These are phyloP conservation scores for Danio jaintianensis DNA, from an alignment of 2,797 vertebrate genomes.

Conservation along the genomic window DNA sequence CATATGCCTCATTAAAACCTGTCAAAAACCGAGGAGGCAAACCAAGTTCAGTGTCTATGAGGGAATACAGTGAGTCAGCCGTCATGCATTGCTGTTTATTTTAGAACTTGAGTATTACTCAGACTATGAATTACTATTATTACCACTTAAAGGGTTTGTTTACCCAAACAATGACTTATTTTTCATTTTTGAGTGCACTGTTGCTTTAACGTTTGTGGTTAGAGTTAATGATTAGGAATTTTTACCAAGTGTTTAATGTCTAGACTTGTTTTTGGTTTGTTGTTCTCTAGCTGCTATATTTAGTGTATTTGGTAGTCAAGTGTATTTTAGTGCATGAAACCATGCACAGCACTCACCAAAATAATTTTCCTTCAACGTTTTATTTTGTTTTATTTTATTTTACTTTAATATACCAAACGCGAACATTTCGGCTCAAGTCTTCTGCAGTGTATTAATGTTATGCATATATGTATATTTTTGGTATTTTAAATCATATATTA, in stretches of 20 bases:
- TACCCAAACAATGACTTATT: no score
- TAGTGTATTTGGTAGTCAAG: not conserved
- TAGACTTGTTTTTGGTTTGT: not conserved
- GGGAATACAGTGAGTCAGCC: constrained; percentile 52
- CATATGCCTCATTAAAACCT: constrained; percentile 83
- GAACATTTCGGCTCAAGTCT: no score
- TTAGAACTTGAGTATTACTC: not conserved
- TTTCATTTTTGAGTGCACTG: no score
- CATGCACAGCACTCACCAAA: no score
- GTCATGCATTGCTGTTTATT: constrained; percentile 40
- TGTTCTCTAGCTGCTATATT: constrained; percentile 12
- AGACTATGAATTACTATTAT: not conserved
- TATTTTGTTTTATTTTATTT: no score
- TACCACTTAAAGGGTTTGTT: not conserved
- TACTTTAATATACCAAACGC: no score
- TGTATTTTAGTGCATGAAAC: no score
- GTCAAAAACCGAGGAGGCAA: constrained; percentile 67
- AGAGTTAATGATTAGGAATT: not conserved
- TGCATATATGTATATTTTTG: no score
- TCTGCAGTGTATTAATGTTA: no score
- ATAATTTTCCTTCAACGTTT: no score
- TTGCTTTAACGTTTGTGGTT: not conserved
- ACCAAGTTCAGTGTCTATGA: constrained; percentile 64
- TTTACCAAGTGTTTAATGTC: not conserved
- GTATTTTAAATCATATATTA: no score